phyloP scores from a whole-genome alignment of 2,888 invertebrate species.

The Himalopsyche anomala region DNA sequence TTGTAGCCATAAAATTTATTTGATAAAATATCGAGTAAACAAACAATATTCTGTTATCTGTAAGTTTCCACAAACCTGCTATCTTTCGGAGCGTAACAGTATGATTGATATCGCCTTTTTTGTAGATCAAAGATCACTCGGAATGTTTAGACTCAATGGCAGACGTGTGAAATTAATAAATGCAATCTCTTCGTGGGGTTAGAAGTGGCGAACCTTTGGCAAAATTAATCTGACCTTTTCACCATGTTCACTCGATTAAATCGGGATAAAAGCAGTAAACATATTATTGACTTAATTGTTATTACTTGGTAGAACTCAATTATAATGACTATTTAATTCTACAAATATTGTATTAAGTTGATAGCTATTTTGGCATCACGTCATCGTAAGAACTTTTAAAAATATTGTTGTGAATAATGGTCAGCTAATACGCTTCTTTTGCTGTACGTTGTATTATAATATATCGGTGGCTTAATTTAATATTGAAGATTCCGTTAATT shows the following conservation, averaged over 20 bases:
- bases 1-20: neutral
- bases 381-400: too few relatives aligned
- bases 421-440: neutral
- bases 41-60: neutral
- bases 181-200: neutral
- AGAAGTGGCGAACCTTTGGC: neutral
- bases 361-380: too few relatives aligned
- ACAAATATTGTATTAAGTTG: too few relatives aligned
- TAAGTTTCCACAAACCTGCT: constrained; percentile 16
- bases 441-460: neutral
- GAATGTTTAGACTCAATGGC: constrained; percentile 14
- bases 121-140: constrained; percentile 1
- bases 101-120: constrained; percentile 2
- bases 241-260: neutral
- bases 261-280: too few relatives aligned
- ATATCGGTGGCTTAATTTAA: neutral
- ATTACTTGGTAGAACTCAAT: too few relatives aligned
- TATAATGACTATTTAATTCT: too few relatives aligned
- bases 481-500: constrained; percentile 18
- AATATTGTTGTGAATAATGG: too few relatives aligned
- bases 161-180: neutral
- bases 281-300: too few relatives aligned
- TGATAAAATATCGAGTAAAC: constrained; percentile 1
- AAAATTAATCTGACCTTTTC: neutral
- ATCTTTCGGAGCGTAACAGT: neutral